Evolutionary conservation across 2,797 vertebrate genomes (phyloP).

Genomic region (Mycteria americana): DNA sequence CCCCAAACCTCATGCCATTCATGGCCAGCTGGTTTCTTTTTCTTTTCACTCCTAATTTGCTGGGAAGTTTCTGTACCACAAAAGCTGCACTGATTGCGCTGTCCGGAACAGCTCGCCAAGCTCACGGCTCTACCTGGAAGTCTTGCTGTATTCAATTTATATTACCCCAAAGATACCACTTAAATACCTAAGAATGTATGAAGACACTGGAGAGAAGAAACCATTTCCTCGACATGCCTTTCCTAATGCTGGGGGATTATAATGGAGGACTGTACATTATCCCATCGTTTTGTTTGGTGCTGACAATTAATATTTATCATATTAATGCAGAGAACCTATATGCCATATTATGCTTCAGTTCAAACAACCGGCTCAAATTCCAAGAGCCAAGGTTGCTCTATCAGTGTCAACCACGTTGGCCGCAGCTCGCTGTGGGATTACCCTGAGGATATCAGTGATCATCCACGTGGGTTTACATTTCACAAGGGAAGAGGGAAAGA

Average conservation of each 20-base stretch:
- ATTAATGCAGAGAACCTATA: neutral
- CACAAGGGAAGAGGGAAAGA: neutral
- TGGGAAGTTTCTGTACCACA: neutral
- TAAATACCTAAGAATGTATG: neutral
- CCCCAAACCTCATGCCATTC: neutral
- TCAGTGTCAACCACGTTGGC: accelerated
- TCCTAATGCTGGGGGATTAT: neutral
- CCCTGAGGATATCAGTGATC: neutral
- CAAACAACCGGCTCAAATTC: neutral
- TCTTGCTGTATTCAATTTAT: neutral
- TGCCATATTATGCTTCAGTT: neutral
- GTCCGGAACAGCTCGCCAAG: neutral
- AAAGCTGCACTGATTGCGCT: neutral
- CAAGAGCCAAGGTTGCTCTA: neutral
- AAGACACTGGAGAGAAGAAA: neutral
- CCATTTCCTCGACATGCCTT: neutral
- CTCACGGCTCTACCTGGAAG: neutral
- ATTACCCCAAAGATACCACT: neutral
- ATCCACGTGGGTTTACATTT: neutral
- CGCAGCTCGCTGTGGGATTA: neutral
- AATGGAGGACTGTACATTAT: neutral
- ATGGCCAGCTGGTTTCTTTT: neutral
- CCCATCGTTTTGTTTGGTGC: neutral
- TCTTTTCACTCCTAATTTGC: neutral
- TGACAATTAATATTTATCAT: neutral